Evolutionary conservation across 2,797 vertebrate genomes (phyloP), one percentile per base, ranked within the genome.

Genomic region (Streptopelia turtur): DNA sequence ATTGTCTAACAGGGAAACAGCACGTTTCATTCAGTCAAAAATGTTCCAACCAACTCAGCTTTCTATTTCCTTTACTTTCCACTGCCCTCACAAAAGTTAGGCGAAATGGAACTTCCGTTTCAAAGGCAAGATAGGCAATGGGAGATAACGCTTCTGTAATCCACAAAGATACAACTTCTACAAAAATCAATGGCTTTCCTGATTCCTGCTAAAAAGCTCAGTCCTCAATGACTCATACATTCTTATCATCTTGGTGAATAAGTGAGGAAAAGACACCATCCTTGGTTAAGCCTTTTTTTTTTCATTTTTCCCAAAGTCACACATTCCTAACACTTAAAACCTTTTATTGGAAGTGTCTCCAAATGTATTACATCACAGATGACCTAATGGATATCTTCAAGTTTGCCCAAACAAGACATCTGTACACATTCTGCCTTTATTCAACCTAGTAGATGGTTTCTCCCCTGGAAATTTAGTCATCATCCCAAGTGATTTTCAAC

Each of bases 401-500:
- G 25, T 65, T 60, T 89, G 78, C 37, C 53, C 65, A 77, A 72
- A 81, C 55, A 69, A 75, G 55, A 53, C 57, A 33, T 28, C 43
- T 92, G 60, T 55, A 89, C 22, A 91, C 52, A 70, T 53, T 94
- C 37, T 61, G 55, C 56, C 53, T 87, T 79, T 68, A 87, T 59
- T 87, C 64, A 83, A 20, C 22, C 35, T 63, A 87, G 50, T 33
- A 25, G 43, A 81, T 47, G 23, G 39, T 64, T 86, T 82, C n/a
- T 75, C 20, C 66, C 52, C 65, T 78, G 81, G 81, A 97, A 96
- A 88, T 90, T 41, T 71, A 94, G 81, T 83, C 90, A 95, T 83
- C 81, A 82, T 65, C 61, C 43, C 87, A 90, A 94, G 53, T 41
- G 64, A 83, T 89, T 96, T 91, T 79, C 84, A 93, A 77, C 72